Base-by-base conservation (phyloP, 2,797 vertebrate species). In the Todus mexicanus region DNA sequence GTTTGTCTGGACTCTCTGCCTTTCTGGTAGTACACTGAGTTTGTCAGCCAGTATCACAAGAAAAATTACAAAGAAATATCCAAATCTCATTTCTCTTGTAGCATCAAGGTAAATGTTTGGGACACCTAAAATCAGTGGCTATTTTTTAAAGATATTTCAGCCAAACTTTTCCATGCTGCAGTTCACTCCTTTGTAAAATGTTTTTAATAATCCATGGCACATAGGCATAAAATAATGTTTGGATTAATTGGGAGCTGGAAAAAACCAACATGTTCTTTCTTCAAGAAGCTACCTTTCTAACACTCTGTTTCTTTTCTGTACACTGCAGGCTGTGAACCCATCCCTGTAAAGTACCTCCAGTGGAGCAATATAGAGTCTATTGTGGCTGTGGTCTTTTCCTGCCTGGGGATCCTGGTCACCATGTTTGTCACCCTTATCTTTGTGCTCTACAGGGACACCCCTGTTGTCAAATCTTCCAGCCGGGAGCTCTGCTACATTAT, bases 401-500 rank as follows among this genome's bases (percentile, higher is more conserved):
- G 99, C 84, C 94, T 99, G 94, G 99, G 99, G 64, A 99, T 99
- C 95, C 98, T 99, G 43, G 98, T 99, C 94, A 99, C 99, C 86
- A 98, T 99, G 97, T 99, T 99, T 93, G 99, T 99, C 95, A 99
- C 99, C 64, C 98, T 99, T 82, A 98, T 99, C 97, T 99, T 99
- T 96, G 98, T 99, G 94, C 98, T 99, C 93, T 99, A 99, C 97
- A 98, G 99, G 45, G 99, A 99, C 87, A 99, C 99, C 4, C 99
- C 99, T 2, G 99, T 99, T 97, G 99, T 99, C 65, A 99, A 99
- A 96, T 99, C 99, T 48, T 99, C 99, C 91, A 99, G 99, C 87
- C 98, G 98, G 8, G 99, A 99, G 96, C 99, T 99, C 80, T 99
- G 99, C 97, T 99, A 99, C 78, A 99, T 99, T 96, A 99, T 99